Conservation (phyloP, 2,888 invertebrate genomes). For the Cheilosia scutellata region DNA sequence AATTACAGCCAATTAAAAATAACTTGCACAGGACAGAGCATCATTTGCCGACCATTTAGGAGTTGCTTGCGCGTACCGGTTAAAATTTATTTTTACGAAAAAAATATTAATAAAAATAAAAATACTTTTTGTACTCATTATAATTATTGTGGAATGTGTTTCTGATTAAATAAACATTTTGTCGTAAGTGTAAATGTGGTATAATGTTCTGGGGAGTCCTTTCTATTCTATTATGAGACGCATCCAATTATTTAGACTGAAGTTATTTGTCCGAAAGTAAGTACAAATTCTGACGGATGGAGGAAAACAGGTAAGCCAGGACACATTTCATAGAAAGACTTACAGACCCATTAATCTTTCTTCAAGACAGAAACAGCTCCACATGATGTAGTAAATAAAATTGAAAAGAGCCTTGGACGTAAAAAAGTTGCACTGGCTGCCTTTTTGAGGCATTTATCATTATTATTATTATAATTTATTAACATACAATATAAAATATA, state of each 20-base stretch:
- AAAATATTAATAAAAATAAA: conserved; percentile 8
- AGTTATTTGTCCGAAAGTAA: no score
- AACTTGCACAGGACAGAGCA: conserved; percentile 83
- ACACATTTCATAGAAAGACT: no score
- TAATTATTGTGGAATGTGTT: conserved; percentile 44
- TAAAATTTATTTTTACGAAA: conserved; percentile 25
- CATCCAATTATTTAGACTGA: no score
- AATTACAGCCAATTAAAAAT: conserved; percentile 82
- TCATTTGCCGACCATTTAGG: conserved; percentile 83
- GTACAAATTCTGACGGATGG: no score
- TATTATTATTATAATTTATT: no score
- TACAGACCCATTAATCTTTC: no score
- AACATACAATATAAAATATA: no score
- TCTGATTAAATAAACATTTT: conserved; percentile 3
- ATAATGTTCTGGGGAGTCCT: neutral
- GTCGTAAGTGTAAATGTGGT: neutral
- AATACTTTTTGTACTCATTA: conserved; percentile 62
- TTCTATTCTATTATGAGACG: neutral
- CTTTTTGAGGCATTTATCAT: neutral
- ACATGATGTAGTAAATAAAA: no score
- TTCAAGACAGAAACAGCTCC: no score
- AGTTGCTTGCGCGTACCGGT: conserved; percentile 24
- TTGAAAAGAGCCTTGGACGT: no score
- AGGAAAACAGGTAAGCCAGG: no score
- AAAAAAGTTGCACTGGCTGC: neutral